These are phyloP conservation scores for Enteromius viviparus DNA, from an alignment of 2,797 vertebrate genomes.

Conservation along the genomic window DNA sequence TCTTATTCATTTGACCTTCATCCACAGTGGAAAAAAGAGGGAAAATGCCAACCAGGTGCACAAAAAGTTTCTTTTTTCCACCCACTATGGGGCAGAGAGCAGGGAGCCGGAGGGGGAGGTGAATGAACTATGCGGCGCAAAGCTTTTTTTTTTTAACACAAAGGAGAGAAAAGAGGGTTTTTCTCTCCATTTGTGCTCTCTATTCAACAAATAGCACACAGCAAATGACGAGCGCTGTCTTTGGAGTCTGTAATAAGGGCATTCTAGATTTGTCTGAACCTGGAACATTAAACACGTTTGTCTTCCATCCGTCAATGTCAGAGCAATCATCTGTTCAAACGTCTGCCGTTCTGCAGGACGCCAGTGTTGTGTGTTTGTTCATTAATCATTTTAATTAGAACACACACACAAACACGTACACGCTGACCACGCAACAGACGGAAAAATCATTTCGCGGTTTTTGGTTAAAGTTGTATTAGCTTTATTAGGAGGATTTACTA, in stretches of 20 bases:
- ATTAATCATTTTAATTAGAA: constrained; percentile 39
- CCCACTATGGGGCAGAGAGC: constrained; percentile 59
- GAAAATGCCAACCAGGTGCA: constrained; percentile 58
- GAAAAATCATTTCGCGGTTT: constrained; percentile 11
- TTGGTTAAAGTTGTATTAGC: constrained; percentile 21
- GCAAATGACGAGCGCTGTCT: constrained; percentile 31
- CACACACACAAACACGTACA: neutral
- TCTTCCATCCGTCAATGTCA: constrained; percentile 67
- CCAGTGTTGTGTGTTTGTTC: constrained; percentile 56
- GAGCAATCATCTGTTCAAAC: constrained; percentile 68
- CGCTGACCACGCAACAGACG: constrained; percentile 5
- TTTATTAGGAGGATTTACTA: neutral
- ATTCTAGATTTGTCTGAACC: constrained; percentile 44
- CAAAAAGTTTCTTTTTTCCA: constrained; percentile 55
- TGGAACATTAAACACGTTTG: constrained; percentile 52
- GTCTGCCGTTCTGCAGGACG: constrained; percentile 65
- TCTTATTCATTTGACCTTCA: constrained; percentile 64
- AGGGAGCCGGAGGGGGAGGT: constrained; percentile 39
- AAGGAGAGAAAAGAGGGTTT: neutral
- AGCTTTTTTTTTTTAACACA: constrained; percentile 13
- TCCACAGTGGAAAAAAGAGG: constrained; percentile 53
- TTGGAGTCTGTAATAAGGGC: constrained; percentile 43
- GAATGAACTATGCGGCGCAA: constrained; percentile 6
- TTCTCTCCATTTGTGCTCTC: constrained; percentile 7
- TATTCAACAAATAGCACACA: constrained; percentile 19